These are phyloP conservation scores for Caenorhabditis wallacei DNA, from an alignment of 2,888 invertebrate species.

Conservation along the genomic window DNA sequence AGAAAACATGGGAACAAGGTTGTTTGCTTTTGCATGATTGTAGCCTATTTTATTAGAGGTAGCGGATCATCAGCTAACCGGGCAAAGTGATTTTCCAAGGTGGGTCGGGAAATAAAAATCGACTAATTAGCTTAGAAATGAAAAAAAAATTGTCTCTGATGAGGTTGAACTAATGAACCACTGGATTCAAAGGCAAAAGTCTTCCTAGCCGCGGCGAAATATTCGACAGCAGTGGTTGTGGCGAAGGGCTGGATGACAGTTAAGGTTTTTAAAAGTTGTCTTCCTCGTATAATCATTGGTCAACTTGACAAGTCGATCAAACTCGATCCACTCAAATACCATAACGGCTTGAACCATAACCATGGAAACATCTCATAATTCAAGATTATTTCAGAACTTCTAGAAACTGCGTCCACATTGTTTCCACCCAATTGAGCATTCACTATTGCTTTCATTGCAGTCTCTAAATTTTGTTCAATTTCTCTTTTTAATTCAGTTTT, in stretches of 20 bases:
- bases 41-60: too few relatives aligned
- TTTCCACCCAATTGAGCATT: slow-evolving; percentile 74
- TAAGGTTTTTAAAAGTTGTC: slow-evolving; percentile 54
- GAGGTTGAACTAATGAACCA: too few relatives aligned
- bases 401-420: slow-evolving; percentile 70
- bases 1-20: background rate
- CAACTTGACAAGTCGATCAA: slow-evolving; percentile 64
- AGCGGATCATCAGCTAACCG: too few relatives aligned
- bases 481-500: background rate
- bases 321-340: slow-evolving; percentile 85
- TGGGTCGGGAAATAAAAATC: too few relatives aligned
- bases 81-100: too few relatives aligned
- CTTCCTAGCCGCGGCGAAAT: too few relatives aligned
- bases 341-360: slow-evolving; percentile 85
- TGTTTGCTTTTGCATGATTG: too few relatives aligned
- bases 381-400: slow-evolving; percentile 74
- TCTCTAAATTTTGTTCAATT: slow-evolving; percentile 75
- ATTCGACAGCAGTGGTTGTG: too few relatives aligned
- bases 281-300: slow-evolving; percentile 74
- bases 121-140: too few relatives aligned
- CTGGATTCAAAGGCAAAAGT: too few relatives aligned
- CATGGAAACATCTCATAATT: slow-evolving; percentile 69
- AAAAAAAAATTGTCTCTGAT: too few relatives aligned
- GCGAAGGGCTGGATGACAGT: too few relatives aligned
- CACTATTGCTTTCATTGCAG: slow-evolving; percentile 78